These are phyloP conservation scores for Tiliacea citrago DNA, from an alignment of 2,888 invertebrate species.

Conservation along the genomic window DNA sequence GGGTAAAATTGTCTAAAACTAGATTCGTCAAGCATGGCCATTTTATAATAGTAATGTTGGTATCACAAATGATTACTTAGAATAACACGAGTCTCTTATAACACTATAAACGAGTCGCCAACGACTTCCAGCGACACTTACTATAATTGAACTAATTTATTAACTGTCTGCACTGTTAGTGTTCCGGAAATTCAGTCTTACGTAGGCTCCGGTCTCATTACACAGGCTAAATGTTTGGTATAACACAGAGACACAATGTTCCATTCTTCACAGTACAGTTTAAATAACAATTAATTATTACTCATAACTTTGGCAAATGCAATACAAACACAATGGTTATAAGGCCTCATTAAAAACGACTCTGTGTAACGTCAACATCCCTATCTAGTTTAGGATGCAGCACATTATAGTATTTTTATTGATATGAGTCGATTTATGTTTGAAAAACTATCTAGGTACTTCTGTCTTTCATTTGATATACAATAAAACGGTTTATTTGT, in stretches of 20 bases:
- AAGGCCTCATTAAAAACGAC: constrained; percentile 36
- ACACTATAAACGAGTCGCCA: constrained; percentile 58
- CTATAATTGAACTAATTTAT: constrained; percentile 69
- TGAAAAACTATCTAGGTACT: constrained; percentile 33
- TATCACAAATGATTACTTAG: constrained; percentile 71
- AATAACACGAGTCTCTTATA: constrained; percentile 61
- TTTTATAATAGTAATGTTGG: constrained; percentile 60
- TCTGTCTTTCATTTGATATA: constrained; percentile 13
- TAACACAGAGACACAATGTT: constrained; percentile 44
- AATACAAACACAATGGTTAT: constrained; percentile 55
- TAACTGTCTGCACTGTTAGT: constrained; percentile 62
- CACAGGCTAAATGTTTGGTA: constrained; percentile 50
- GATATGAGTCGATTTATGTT: constrained; percentile 37
- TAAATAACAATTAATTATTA: constrained; percentile 60
- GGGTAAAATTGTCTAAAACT: constrained; percentile 62
- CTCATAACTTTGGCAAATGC: constrained; percentile 69
- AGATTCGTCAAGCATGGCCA: constrained; percentile 68
- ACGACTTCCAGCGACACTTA: constrained; percentile 56
- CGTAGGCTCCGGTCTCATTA: constrained; percentile 54
- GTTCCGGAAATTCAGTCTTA: constrained; percentile 72
- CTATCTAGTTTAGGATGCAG: constrained; percentile 37
- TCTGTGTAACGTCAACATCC: constrained; percentile 37
- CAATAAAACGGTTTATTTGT: constrained; percentile 20
- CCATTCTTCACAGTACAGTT: constrained; percentile 54
- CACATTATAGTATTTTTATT: constrained; percentile 34